These are phyloP conservation scores for Danio aesculapii DNA, from an alignment of 2,797 vertebrate genomes.

Conservation along the genomic window DNA sequence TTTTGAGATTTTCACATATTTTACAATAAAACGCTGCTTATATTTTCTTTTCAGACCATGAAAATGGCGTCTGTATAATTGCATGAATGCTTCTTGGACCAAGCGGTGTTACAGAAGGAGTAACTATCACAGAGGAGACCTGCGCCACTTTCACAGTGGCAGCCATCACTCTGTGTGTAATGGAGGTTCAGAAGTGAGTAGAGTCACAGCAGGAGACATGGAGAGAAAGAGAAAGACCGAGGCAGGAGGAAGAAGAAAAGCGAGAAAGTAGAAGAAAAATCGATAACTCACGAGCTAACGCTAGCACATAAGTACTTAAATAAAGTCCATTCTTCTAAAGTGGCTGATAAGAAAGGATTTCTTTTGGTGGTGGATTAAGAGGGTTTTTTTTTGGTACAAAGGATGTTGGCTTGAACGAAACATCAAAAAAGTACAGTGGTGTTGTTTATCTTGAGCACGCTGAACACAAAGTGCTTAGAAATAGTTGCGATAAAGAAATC, in stretches of 20 bases:
- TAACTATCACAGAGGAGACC: conserved; percentile 3
- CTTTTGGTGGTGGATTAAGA: neutral
- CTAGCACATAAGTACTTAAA: conserved; percentile 39
- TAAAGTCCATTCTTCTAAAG: conserved; percentile 36
- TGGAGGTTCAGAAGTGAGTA: conserved; percentile 26
- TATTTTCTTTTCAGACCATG: neutral
- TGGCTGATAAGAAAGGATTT: conserved; percentile 26
- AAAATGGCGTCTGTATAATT: conserved; percentile 13
- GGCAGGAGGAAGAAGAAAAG: conserved; percentile 32
- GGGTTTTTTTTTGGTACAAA: neutral
- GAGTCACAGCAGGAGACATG: conserved; percentile 42
- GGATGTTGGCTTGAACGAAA: neutral
- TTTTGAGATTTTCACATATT: neutral
- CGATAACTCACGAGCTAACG: conserved; percentile 18
- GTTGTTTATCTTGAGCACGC: neutral
- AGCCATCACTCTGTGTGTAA: conserved; percentile 31
- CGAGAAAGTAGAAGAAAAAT: conserved; percentile 58
- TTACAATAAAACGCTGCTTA: neutral
- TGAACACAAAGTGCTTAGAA: neutral
- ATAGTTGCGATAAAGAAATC: neutral
- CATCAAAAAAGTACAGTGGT: neutral
- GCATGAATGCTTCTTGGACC: neutral
- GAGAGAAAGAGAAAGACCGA: conserved; percentile 16
- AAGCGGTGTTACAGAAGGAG: conserved; percentile 3
- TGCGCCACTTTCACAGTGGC: conserved; percentile 16